Evolutionary conservation across 2,797 vertebrate species (phyloP).

Genomic region (Spinus pinus): DNA sequence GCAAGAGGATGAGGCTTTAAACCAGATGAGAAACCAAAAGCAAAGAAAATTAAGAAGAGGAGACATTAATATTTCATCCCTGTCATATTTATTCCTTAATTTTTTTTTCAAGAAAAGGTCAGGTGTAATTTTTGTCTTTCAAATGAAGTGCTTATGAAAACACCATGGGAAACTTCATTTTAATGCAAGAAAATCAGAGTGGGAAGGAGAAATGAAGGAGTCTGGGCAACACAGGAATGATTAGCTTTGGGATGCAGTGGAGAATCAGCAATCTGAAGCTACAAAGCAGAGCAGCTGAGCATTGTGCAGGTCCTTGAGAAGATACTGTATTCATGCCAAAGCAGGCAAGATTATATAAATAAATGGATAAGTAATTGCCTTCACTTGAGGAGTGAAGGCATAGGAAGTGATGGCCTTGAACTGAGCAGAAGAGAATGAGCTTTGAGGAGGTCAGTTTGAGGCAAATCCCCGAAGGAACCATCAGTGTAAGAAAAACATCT

Average conservation of each 20-base stretch:
- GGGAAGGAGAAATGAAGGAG: not conserved
- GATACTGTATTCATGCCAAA: not conserved
- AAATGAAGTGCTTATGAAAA: not conserved
- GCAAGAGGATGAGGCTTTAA: not conserved
- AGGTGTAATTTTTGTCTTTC: not conserved
- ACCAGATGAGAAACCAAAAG: not conserved
- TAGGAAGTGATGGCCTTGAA: not conserved
- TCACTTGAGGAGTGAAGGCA: not conserved
- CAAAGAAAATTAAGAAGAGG: not conserved
- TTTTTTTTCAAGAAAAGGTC: not conserved
- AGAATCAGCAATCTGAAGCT: not conserved
- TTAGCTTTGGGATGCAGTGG: not conserved
- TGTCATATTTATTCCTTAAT: accelerated
- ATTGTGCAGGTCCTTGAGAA: not conserved
- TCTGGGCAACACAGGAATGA: not conserved
- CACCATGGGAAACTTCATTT: not conserved
- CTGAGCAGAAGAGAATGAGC: not conserved
- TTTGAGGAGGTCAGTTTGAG: not conserved
- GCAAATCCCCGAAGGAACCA: not conserved
- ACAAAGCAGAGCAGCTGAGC: not conserved
- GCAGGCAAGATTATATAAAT: not conserved
- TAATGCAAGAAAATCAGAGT: not conserved
- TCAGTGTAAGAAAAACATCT: not conserved
- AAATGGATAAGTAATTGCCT: not conserved
- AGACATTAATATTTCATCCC: not conserved